Conservation (phyloP, 2,888 invertebrate genomes). For the Chalcis sispes region DNA sequence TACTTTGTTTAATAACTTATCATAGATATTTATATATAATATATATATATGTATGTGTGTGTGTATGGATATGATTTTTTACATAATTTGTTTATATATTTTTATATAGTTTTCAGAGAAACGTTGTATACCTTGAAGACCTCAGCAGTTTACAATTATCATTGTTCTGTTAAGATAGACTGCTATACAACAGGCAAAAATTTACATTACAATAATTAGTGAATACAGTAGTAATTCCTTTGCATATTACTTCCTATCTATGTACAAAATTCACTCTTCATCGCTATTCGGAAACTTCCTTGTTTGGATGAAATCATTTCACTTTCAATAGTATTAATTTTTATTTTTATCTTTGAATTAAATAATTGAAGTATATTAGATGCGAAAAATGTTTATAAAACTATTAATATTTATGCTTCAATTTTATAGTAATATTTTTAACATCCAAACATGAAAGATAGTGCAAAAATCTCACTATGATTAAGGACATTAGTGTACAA, state of each 20-base stretch:
- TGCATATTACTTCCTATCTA: slow-evolving; percentile 39
- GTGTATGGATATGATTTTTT: slow-evolving; percentile 41
- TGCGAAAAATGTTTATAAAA: slow-evolving; percentile 34
- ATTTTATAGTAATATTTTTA: slow-evolving; percentile 25
- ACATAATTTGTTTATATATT: slow-evolving; percentile 46
- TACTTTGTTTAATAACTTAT: slow-evolving; percentile 42
- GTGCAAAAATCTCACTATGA: slow-evolving; percentile 29
- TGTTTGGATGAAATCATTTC: slow-evolving; percentile 41
- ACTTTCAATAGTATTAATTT: slow-evolving; percentile 19
- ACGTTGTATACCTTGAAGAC: slow-evolving; percentile 32
- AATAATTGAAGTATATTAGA: slow-evolving; percentile 5
- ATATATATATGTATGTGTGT: slow-evolving; percentile 33
- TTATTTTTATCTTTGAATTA: slow-evolving; percentile 6
- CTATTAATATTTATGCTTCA: slow-evolving; percentile 9
- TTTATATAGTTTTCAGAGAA: slow-evolving; percentile 41
- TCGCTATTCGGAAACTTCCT: slow-evolving; percentile 22
- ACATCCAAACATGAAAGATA: slow-evolving; percentile 38
- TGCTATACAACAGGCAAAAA: slow-evolving; percentile 47
- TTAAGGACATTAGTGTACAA: slow-evolving; percentile 21
- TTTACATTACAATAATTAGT: slow-evolving; percentile 47
- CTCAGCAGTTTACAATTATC: slow-evolving; percentile 24
- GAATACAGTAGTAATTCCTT: slow-evolving; percentile 50
- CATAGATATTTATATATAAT: no score
- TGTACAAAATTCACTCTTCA: slow-evolving; percentile 40
- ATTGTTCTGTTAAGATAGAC: slow-evolving; percentile 26